A percentile compares a stretch with the other conserved stretches of the same genome.
These are phyloP conservation scores for Mellivora capensis DNA, from an alignment of 2,113 vertebrate species.

Conservation along the genomic window DNA sequence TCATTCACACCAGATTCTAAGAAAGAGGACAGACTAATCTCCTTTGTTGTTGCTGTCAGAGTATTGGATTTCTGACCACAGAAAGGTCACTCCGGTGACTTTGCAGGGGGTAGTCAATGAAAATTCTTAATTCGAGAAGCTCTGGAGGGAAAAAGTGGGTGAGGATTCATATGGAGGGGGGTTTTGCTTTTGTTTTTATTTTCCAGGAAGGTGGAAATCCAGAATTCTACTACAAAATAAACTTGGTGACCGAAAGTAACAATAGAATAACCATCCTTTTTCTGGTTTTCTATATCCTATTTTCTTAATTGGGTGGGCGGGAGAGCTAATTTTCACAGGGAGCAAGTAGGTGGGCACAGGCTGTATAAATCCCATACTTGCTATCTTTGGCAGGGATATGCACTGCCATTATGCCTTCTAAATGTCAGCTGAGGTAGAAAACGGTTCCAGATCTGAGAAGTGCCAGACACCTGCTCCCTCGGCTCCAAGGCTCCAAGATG, in stretches of 20 bases:
- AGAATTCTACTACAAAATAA: constrained; percentile 72
- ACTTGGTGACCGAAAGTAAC: constrained; percentile 70
- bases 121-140: background rate
- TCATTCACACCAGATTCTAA: background rate
- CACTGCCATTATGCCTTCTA: constrained; percentile 78
- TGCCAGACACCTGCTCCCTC: constrained; percentile 84
- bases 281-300: constrained; percentile 75
- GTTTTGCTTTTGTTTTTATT: background rate
- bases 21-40: background rate
- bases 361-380: constrained; percentile 75
- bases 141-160: background rate
- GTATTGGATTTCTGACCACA: constrained; percentile 24
- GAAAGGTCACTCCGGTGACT: background rate
- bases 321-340: constrained; percentile 79
- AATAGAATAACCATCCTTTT: constrained; percentile 74
- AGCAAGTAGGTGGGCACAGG: constrained; percentile 77
- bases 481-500: constrained; percentile 71
- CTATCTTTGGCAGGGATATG: constrained; percentile 78
- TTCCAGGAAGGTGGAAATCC: constrained; percentile 17
- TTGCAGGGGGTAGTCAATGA: background rate
- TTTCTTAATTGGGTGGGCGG: constrained; percentile 79
- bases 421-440: constrained; percentile 83
- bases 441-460: constrained; percentile 74
- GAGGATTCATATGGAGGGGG: background rate
- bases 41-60: constrained; percentile 32